Evolutionary conservation across 2,888 invertebrate genomes (phyloP).

Genomic region (Drosophila kuntzei): DNA sequence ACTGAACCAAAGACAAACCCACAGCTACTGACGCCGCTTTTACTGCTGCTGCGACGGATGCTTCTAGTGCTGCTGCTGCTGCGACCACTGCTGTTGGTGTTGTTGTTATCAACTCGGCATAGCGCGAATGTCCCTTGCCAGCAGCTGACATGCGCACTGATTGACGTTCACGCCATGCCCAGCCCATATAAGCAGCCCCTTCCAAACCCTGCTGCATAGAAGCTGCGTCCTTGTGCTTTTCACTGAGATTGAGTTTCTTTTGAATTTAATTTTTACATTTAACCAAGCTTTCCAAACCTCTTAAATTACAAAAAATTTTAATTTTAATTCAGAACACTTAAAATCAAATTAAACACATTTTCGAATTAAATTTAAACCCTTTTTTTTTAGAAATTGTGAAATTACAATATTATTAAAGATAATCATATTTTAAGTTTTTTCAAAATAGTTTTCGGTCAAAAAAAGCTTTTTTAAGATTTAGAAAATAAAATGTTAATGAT

Average conservation of each 20-base stretch:
- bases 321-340: neutral
- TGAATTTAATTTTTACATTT: constrained; percentile 1
- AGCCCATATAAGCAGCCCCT: constrained; percentile 29
- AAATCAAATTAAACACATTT: neutral
- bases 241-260: constrained; percentile 3
- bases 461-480: too few relatives aligned
- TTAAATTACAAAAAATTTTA: neutral
- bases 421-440: neutral
- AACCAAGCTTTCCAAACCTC: neutral
- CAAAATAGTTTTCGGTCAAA: neutral
- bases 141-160: constrained; percentile 64
- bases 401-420: neutral
- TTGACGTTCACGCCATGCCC: constrained; percentile 59
- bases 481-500: too few relatives aligned
- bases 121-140: constrained; percentile 42
- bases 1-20: constrained; percentile 60
- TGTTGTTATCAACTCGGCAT: constrained; percentile 37
- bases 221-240: constrained; percentile 32
- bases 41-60: constrained; percentile 31
- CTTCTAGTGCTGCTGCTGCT: constrained; percentile 8
- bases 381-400: too few relatives aligned
- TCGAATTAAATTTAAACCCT: too few relatives aligned
- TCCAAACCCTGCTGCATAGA: neutral
- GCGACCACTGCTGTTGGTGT: constrained; percentile 6
- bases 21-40: constrained; percentile 35